Conservation (phyloP, 2,888 invertebrate species). For the Anthoptus insignis region DNA sequence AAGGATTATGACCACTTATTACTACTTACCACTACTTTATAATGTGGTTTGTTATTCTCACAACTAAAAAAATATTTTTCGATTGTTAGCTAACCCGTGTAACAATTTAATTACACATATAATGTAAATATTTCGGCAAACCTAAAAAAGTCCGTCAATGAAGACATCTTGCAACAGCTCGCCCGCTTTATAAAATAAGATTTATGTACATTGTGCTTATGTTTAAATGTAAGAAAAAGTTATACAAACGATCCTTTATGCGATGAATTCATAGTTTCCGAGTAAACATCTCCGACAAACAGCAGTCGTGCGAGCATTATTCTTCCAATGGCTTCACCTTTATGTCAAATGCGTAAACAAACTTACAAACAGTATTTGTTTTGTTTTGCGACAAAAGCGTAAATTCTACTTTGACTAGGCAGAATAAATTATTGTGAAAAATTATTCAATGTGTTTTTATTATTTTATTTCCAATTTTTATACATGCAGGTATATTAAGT, state of each 20-base stretch:
- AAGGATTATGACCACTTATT: too few species aligned
- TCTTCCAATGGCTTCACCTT: conserved; percentile 21
- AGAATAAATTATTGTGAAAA: too few species aligned
- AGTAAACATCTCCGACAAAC: conserved; percentile 32
- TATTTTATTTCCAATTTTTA: too few species aligned
- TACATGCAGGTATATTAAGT: too few species aligned
- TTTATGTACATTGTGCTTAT: conserved; percentile 67
- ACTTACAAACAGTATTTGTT: conserved; percentile 8
- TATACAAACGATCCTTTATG: conserved; percentile 48
- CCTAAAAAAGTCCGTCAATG: too few species aligned
- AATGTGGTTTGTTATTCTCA: too few species aligned
- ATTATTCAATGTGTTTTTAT: too few species aligned
- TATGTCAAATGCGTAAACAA: conserved; percentile 17
- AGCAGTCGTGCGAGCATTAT: conserved; percentile 29
- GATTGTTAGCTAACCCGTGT: too few species aligned
- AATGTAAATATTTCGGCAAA: too few species aligned
- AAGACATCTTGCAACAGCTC: conserved; percentile 67
- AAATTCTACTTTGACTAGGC: conserved; percentile 8
- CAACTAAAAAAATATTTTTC: too few species aligned
- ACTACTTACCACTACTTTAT: too few species aligned
- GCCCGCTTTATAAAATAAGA: conserved; percentile 70
- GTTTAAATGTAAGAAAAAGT: conserved; percentile 53
- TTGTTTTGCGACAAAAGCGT: background rate
- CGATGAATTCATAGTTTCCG: conserved; percentile 30
- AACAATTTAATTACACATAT: too few species aligned